These are phyloP conservation scores for Heliconius nattereri DNA, from an alignment of 1,140 invertebrate species.

Conservation along the genomic window DNA sequence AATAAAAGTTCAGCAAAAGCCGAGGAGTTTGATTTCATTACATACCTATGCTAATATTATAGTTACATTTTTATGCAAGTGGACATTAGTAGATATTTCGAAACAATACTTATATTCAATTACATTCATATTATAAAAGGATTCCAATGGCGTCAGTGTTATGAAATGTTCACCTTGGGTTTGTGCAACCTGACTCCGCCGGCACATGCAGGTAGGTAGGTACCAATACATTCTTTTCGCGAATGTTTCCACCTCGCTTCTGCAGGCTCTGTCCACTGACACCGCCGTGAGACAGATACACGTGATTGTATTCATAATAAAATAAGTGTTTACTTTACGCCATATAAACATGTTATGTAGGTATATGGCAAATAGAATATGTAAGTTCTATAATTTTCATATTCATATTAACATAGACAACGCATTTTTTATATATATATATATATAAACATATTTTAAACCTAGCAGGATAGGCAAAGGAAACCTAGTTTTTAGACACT, in stretches of 20 bases:
- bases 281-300: slow-evolving; percentile 38
- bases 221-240: slow-evolving; percentile 49
- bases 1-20: too few species aligned
- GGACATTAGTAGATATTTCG: background rate
- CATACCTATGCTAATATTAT: too few species aligned
- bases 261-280: slow-evolving; percentile 29
- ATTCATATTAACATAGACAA: too few species aligned
- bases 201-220: slow-evolving; percentile 23
- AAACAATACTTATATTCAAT: slow-evolving; percentile 39
- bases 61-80: background rate
- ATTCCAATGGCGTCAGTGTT: slow-evolving; percentile 55
- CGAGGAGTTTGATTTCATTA: too few species aligned
- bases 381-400: too few species aligned
- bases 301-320: slow-evolving; percentile 19
- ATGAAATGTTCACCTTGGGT: slow-evolving; percentile 66
- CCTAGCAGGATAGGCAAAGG: too few species aligned
- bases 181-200: slow-evolving; percentile 54
- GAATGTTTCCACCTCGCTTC: slow-evolving; percentile 40
- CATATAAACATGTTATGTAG: too few species aligned
- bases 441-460: too few species aligned
- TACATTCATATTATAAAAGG: slow-evolving; percentile 42
- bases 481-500: too few species aligned
- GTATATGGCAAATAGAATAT: too few species aligned
- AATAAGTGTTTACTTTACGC: background rate
- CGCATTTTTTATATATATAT: too few species aligned